Evolutionary conservation across 2,797 vertebrate species (phyloP), one percentile per base, ranked within the genome.

Genomic region (Dermochelys coriacea): DNA sequence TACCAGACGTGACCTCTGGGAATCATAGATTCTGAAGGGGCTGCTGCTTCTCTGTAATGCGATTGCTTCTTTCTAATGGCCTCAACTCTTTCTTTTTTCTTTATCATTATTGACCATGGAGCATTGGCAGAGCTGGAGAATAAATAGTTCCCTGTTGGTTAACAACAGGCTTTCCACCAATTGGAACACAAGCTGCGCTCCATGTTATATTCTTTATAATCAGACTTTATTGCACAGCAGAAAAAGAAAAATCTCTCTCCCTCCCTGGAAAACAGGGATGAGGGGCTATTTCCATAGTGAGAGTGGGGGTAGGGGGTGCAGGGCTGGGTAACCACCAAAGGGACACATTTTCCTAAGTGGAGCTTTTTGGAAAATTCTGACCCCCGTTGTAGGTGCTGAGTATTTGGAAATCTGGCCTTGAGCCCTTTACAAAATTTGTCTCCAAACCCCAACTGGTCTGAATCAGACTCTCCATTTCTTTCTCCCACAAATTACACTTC

Each of bases 141-240:
- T 95, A 96, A 97, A 96, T 96, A 96, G 97, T 96, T 97, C 97
- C 97, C 96, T 49, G 96, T 93, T 86, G 96, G 96, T 95, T 97
- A 97, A 95, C 97, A 96, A 93, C 96, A 80, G 94, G 78, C 97
- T 91, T 81, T 94, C 92, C 86, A 50, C 95, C 96, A 88, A 95
- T 91, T 91, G 94, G 84, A 88, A 96, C 96, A 95, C 97, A 91
- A 91, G 95, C 96, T 87, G 92, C 87, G 92, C 94, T 97, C 91
- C 94, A 91, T 87, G 52, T 91, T 97, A 92, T 80, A 84, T 82
- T 96, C 96, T 93, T 96, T 94, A 95, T 91, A 96, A 97, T 95
- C 95, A 93, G 92, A 92, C 94, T 95, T 96, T 95, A 97, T 96
- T 88, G 94, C 95, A 88, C 12, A 88, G 95, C 15, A 9, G 90